Evolutionary conservation across 1,140 invertebrate genomes (phyloP).

Genomic region (Metaphire vulgaris): DNA sequence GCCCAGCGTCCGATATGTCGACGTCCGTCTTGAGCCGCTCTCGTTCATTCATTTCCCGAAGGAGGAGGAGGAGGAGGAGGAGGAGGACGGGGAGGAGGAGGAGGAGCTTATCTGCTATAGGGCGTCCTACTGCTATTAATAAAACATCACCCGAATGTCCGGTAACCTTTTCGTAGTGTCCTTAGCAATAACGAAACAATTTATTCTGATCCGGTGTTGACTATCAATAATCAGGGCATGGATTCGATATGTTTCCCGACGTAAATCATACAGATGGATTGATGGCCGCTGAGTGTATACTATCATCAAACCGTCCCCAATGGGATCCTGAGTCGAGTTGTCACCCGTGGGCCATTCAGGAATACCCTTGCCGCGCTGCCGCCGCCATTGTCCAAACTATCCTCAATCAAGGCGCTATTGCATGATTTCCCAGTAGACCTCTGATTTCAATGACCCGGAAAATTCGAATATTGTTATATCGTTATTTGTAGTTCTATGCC

Average conservation of each 20-base stretch:
- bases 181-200: not conserved
- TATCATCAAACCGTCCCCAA: too few species aligned
- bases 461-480: not conserved
- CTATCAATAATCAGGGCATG: not conserved
- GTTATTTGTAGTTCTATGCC: not conserved
- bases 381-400: not conserved
- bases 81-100: too few species aligned
- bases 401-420: not conserved
- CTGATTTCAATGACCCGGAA: not conserved
- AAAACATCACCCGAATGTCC: too few species aligned
- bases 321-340: too few species aligned
- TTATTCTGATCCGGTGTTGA: not conserved
- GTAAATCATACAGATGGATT: not conserved
- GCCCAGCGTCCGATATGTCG: too few species aligned
- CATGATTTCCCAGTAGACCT: not conserved
- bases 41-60: too few species aligned
- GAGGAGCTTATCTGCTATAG: too few species aligned
- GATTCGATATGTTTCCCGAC: not conserved
- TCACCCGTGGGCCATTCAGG: too few species aligned
- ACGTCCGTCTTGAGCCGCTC: too few species aligned
- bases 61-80: too few species aligned
- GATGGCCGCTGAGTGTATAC: not conserved
- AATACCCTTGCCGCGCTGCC: too few species aligned
- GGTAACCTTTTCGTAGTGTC: not conserved
- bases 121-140: too few species aligned